Evolutionary conservation across 2,113 vertebrate species (phyloP).

Genomic region (Melierax canorus): DNA sequence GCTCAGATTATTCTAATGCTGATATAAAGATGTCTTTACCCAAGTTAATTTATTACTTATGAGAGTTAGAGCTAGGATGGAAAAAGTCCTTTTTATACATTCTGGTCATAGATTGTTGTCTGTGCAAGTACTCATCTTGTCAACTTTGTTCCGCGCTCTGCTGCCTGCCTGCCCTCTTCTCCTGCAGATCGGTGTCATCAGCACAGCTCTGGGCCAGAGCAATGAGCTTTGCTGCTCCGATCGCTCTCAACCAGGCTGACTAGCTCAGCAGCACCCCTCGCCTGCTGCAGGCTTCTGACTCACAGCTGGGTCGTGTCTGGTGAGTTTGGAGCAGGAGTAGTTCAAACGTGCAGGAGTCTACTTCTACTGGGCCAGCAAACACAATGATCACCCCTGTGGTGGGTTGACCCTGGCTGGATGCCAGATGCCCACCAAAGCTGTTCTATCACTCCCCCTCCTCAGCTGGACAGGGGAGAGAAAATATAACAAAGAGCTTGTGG

Average conservation of each 20-base stretch:
- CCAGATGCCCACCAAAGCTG: too few relatives aligned
- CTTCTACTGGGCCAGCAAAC: not conserved
- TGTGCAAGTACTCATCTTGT: not conserved
- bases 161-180: not conserved
- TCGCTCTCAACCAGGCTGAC: too few relatives aligned
- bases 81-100: not conserved
- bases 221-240: accelerated
- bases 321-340: not conserved
- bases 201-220: not conserved
- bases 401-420: too few relatives aligned
- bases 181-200: too few relatives aligned
- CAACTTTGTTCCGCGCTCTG: not conserved
- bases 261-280: not conserved
- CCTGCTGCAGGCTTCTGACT: not conserved
- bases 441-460: too few relatives aligned
- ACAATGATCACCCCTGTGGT: not conserved
- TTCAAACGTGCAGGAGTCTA: not conserved
- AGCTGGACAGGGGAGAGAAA: too few relatives aligned
- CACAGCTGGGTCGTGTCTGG: not conserved
- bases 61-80: not conserved
- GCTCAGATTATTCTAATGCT: not conserved
- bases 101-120: not conserved
- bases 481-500: too few relatives aligned
- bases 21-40: not conserved
- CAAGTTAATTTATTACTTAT: not conserved